Evolutionary conservation across 2,797 vertebrate species (phyloP).

Genomic region (Tadarida brasiliensis): DNA sequence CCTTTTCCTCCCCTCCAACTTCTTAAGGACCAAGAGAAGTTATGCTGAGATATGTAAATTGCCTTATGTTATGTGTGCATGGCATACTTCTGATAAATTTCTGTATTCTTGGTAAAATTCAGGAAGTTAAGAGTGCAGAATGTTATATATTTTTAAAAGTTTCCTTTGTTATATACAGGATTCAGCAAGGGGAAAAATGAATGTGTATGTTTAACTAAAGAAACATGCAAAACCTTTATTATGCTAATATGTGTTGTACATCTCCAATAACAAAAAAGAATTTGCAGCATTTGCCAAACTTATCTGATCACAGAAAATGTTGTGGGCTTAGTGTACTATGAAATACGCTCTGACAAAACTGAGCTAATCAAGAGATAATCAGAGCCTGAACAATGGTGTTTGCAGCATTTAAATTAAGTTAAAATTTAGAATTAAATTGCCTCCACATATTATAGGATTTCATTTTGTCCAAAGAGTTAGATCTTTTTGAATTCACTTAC

Average conservation of each 20-base stretch:
- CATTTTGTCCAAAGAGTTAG: conserved; percentile 8
- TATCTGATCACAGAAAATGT: conserved; percentile 40
- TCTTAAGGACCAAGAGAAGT: not conserved
- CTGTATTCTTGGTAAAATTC: not conserved
- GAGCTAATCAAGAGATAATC: conserved; percentile 39
- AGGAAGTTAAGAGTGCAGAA: not conserved
- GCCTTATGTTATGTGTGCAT: not conserved
- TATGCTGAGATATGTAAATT: not conserved
- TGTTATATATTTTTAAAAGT: not conserved
- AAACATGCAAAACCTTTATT: conserved; percentile 58
- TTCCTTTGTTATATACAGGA: not conserved
- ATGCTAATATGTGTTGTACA: conserved; percentile 11
- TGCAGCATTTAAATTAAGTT: conserved; percentile 33
- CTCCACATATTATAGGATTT: not conserved
- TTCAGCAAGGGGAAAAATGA: not conserved
- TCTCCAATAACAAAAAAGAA: conserved; percentile 47
- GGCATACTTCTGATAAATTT: not conserved
- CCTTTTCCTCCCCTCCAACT: not conserved
- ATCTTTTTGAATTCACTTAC: not conserved
- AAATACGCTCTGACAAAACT: not conserved
- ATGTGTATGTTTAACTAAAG: not conserved
- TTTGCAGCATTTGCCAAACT: conserved; percentile 55
- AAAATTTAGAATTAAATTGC: conserved; percentile 18
- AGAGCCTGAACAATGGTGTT: not conserved
- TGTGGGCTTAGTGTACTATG: not conserved